Base-by-base conservation (phyloP, 2,113 vertebrate species). In the Microtus montanus region DNA sequence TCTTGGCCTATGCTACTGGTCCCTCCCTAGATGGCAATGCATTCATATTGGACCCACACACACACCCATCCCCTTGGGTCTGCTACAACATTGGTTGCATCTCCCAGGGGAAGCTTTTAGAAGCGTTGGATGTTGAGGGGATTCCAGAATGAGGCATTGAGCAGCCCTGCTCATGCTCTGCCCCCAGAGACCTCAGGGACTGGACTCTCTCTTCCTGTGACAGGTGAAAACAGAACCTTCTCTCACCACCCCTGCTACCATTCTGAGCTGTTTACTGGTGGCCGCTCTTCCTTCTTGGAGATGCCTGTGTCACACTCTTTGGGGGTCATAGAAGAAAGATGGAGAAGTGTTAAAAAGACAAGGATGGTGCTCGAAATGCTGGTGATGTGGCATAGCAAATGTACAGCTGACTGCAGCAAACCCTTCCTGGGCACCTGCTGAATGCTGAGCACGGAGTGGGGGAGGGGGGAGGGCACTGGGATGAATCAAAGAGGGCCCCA, bases 371-470 rank as follows among this genome's bases (percentile, higher is more conserved):
- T 90, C 71, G 4, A 95, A 78, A 90, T 82, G 68, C 86, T 86
- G 70, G 63, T 33, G 73, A 90, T 6, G 30, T 26, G 17, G n/a
- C 20, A 0, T 73, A 82, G n/a, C 61, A 49, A 58, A 58, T 68
- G 82, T 68, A 92, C 88, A 86, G 88, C 58, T 75, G 92, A 85
- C 71, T 90, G 85, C 70, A 30, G 19, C 74, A 84, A 68, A 83
- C 73, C 90, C 73, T 95, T 96, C 92, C 94, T 84, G 74, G 82
- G 87, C 84, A 93, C 96, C 64, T 92, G 82, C 83, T 93, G 73
- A 73, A 68, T 66, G 70, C 44, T n/a, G 66, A 87, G 66, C 71
- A 63, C 41, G 4, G 58, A 33, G 4, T 35, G 35, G 77, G 94
- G 84, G 73, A 86, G 86, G 91, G 91, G 89, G 74, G 71, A 52